Evolutionary conservation across 2,113 vertebrate species (phyloP).

Genomic region (Callithrix jacchus): DNA sequence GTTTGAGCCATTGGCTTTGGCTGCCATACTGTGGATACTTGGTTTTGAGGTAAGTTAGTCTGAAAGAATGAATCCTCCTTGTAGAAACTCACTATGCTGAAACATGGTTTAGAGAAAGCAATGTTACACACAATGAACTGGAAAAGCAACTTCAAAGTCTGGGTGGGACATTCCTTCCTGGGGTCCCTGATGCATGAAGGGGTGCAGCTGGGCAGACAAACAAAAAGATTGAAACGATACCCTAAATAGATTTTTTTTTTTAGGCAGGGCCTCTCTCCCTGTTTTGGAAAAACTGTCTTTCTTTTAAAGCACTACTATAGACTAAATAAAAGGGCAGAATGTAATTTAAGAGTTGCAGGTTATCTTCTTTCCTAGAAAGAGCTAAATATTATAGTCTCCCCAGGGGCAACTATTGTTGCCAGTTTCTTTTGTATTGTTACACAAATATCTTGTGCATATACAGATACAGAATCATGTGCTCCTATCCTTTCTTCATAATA

Average conservation of each 20-base stretch:
- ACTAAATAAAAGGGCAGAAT: neutral
- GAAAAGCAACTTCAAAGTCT: neutral
- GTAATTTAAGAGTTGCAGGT: neutral
- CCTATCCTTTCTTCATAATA: neutral
- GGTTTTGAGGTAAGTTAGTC: neutral
- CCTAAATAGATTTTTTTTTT: neutral
- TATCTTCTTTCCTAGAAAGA: slow-evolving; percentile 30
- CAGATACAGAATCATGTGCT: neutral
- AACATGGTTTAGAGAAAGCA: neutral
- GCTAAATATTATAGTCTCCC: neutral
- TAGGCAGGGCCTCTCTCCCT: neutral
- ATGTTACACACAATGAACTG: neutral
- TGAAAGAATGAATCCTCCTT: neutral
- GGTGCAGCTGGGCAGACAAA: neutral
- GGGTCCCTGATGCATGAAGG: neutral
- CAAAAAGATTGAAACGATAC: neutral
- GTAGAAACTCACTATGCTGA: neutral
- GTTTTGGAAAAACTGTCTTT: neutral
- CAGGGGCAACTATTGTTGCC: neutral
- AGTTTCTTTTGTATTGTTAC: neutral
- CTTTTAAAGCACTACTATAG: neutral
- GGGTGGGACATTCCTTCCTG: neutral
- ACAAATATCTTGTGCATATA: neutral
- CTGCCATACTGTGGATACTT: neutral
- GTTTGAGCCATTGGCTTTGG: neutral